These are phyloP conservation scores for Montifringilla adamsi DNA, from an alignment of 2,113 vertebrate genomes.

Conservation along the genomic window DNA sequence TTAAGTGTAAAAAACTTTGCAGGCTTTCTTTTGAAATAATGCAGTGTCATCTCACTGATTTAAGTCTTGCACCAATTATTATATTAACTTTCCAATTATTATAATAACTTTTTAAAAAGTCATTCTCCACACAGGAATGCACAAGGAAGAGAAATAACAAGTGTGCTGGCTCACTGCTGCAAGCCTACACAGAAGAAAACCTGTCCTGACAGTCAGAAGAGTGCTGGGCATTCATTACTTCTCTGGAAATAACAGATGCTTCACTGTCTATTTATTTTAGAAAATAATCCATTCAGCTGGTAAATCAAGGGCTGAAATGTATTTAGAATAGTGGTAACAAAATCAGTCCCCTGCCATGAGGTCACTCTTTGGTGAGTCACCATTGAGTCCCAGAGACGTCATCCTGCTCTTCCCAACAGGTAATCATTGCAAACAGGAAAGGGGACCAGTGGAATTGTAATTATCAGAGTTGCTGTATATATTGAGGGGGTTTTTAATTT, in stretches of 20 bases:
- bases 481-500: accelerated
- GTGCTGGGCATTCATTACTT: background rate
- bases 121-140: background rate
- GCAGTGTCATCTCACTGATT: background rate
- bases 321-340: background rate
- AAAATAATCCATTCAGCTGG: background rate
- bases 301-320: background rate
- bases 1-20: background rate
- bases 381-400: background rate
- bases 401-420: background rate
- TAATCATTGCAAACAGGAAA: background rate
- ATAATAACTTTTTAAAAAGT: background rate
- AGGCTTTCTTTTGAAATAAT: background rate
- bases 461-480: background rate
- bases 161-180: background rate
- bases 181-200: background rate
- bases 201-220: background rate
- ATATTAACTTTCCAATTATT: background rate
- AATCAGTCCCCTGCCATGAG: background rate
- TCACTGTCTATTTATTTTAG: background rate
- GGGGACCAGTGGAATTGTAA: background rate
- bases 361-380: background rate
- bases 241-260: background rate
- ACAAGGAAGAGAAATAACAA: background rate
- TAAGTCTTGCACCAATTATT: background rate